Evolutionary conservation across 2,113 vertebrate genomes (phyloP).

Genomic region (Coptodon bakossiorum): DNA sequence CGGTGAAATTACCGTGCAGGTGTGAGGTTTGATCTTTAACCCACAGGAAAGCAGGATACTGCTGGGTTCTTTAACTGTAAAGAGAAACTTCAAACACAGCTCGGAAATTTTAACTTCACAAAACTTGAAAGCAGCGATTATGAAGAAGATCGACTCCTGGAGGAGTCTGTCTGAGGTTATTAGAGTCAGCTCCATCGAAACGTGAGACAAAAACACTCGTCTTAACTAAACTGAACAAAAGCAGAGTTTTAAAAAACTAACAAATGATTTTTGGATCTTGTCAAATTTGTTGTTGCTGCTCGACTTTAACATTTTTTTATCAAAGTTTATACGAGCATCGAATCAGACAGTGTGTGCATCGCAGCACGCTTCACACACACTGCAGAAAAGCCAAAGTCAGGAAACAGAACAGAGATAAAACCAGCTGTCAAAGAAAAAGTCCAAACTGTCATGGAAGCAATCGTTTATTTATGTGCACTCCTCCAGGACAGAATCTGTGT

Average conservation of each 20-base stretch:
- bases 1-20: accelerated
- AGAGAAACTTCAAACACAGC: background rate
- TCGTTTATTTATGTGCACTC: background rate
- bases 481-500: background rate
- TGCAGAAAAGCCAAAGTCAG: background rate
- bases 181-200: background rate
- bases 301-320: background rate
- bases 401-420: background rate
- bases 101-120: background rate
- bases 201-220: background rate
- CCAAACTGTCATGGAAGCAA: background rate
- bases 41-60: background rate
- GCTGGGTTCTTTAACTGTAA: background rate
- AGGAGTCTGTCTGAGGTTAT: background rate
- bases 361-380: background rate
- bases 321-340: accelerated
- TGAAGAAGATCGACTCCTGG: background rate
- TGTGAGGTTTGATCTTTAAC: background rate
- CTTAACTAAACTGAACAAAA: background rate
- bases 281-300: background rate
- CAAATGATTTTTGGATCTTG: background rate
- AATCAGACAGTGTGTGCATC: background rate
- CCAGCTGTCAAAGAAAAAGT: background rate
- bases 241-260: background rate
- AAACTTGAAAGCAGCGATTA: background rate